phyloP scores from a whole-genome alignment of 2,888 invertebrate species.

The Drosophila meridionalis region DNA sequence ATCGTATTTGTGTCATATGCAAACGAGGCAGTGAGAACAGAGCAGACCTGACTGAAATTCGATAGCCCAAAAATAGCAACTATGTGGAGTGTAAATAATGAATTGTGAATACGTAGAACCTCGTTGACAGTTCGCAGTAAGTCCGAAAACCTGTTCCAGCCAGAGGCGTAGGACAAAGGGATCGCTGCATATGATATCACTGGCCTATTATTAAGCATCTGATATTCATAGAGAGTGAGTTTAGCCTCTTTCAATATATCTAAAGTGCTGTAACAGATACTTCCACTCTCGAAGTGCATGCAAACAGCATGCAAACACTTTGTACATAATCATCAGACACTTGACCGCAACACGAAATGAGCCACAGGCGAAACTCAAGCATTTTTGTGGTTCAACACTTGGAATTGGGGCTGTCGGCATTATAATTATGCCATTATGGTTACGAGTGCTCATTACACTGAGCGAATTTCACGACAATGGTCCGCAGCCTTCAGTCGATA shows the following conservation, averaged over 20 bases:
- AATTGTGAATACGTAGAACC: conserved; percentile 45
- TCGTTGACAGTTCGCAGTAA: conserved; percentile 57
- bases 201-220: neutral
- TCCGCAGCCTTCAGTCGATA: conserved; percentile 55
- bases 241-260: neutral
- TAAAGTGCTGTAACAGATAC: conserved; percentile 24
- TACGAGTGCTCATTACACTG: conserved; percentile 41
- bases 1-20: conserved; percentile 67
- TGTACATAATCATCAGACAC: conserved; percentile 45
- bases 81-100: conserved; percentile 58
- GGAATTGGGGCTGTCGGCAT: conserved; percentile 38
- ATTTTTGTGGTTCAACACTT: conserved; percentile 44
- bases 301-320: conserved; percentile 37
- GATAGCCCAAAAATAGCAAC: conserved; percentile 57
- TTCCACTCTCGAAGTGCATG: neutral
- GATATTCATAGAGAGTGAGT: neutral
- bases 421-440: conserved; percentile 67
- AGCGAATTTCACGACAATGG: conserved; percentile 38
- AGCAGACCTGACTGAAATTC: conserved; percentile 54
- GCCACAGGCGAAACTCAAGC: conserved; percentile 48
- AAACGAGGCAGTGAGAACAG: conserved; percentile 52
- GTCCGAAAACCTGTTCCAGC: conserved; percentile 36
- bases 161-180: conserved; percentile 39
- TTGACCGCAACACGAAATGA: conserved; percentile 59
- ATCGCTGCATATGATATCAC: conserved; percentile 8